These are phyloP conservation scores for Dryas iulia DNA, from an alignment of 1,140 invertebrate genomes.

Conservation along the genomic window DNA sequence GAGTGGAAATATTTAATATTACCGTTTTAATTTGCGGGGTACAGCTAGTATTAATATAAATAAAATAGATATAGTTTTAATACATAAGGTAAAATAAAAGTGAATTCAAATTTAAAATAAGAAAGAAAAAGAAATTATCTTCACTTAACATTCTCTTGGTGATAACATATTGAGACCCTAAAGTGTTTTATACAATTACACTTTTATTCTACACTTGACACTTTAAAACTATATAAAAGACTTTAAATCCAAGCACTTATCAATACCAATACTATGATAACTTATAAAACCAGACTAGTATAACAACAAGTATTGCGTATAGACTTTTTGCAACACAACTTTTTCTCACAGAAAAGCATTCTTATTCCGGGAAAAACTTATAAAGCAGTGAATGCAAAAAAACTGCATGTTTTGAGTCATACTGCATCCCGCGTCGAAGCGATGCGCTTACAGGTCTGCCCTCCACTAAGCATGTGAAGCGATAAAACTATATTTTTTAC, in stretches of 20 bases:
- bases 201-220: not conserved
- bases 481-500: not conserved
- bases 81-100: too few species aligned
- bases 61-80: too few species aligned
- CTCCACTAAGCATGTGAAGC: not conserved
- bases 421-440: conserved; percentile 5
- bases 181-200: too few species aligned
- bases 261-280: not conserved
- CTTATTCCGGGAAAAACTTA: conserved; percentile 28
- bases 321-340: conserved; percentile 11
- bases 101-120: too few species aligned
- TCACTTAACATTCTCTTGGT: too few species aligned
- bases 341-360: conserved; percentile 25
- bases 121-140: too few species aligned
- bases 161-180: too few species aligned
- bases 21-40: too few species aligned
- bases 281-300: not conserved
- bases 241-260: too few species aligned
- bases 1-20: too few species aligned
- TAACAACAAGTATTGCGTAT: conserved; percentile 21
- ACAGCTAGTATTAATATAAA: too few species aligned
- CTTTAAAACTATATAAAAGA: too few species aligned
- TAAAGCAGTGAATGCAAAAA: conserved; percentile 19
- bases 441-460: not conserved
- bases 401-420: conserved; percentile 5